phyloP scores from a whole-genome alignment of 2,888 invertebrate genomes.

The Drosophila cracens region DNA sequence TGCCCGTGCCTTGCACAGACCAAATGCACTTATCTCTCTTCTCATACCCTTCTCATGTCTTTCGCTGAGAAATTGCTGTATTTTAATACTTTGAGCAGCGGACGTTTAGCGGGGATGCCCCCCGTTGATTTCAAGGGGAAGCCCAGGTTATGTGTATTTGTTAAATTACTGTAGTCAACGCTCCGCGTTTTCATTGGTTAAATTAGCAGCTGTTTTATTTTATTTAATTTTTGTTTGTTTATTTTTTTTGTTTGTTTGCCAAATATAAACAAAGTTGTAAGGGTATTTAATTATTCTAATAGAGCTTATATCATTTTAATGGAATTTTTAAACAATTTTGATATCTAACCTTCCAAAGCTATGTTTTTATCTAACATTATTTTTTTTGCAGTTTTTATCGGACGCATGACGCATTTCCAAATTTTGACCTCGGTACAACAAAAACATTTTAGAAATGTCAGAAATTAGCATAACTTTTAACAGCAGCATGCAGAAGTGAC shows the following conservation, averaged over 20 bases:
- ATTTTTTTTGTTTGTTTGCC: slow-evolving; percentile 8
- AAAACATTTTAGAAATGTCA: background rate
- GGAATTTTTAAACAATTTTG: background rate
- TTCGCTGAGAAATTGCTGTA: slow-evolving; percentile 1
- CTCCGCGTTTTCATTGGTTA: slow-evolving; percentile 60
- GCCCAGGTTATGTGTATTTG: slow-evolving; percentile 44
- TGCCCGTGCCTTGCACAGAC: slow-evolving; percentile 17
- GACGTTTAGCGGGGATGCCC: slow-evolving; percentile 62
- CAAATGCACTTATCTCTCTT: slow-evolving; percentile 14
- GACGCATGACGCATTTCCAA: background rate
- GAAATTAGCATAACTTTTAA: slow-evolving; percentile 16
- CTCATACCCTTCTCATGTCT: slow-evolving; percentile 14
- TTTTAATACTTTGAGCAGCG: slow-evolving; percentile 40
- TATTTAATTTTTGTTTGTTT: background rate
- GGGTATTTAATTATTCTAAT: slow-evolving; percentile 16
- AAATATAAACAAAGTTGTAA: background rate
- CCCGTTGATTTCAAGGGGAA: slow-evolving; percentile 63
- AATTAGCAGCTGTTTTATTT: slow-evolving; percentile 61
- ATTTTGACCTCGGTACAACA: background rate
- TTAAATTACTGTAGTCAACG: slow-evolving; percentile 69
- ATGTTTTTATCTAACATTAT: background rate
- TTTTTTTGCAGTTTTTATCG: background rate
- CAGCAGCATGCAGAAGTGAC: background rate
- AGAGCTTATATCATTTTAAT: background rate
- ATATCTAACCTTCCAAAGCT: background rate